A percentile compares a stretch with the other conserved stretches of the same genome.
Evolutionary conservation across 37 sponge, comb jelly and placozoan genomes (phyloP).

Genomic region (Corticium candelabrum): DNA sequence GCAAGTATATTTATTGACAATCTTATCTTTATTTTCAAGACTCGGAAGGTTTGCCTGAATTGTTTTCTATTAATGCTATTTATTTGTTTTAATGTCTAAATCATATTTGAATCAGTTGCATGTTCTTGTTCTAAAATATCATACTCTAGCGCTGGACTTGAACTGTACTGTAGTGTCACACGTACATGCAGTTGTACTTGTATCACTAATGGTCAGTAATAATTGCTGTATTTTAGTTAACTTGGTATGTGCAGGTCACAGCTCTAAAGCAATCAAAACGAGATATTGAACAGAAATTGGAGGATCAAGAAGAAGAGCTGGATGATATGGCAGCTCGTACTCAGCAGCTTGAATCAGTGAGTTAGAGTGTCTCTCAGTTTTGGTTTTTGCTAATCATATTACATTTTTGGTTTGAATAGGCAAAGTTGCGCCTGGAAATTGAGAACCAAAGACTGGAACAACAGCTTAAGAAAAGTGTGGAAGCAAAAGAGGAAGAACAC

Average conservation of each 20-base stretch:
- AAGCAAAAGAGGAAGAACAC: slow-evolving; percentile 86
- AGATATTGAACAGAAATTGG: slow-evolving; percentile 76
- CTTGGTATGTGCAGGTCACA: slow-evolving; percentile 27
- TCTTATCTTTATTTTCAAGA: too few relatives aligned
- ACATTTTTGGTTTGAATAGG: background rate
- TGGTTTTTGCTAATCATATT: slow-evolving; percentile 2
- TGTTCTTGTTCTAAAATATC: too few relatives aligned
- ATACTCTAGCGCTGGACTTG: too few relatives aligned
- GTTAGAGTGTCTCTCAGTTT: slow-evolving; percentile 9
- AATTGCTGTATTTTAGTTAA: background rate
- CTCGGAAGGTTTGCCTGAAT: too few relatives aligned
- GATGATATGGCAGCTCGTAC: slow-evolving; percentile 66
- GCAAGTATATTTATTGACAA: too few relatives aligned
- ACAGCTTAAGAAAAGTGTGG: slow-evolving; percentile 67
- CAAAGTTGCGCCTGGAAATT: slow-evolving; percentile 39
- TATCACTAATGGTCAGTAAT: background rate
- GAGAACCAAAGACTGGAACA: slow-evolving; percentile 47
- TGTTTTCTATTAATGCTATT: too few relatives aligned
- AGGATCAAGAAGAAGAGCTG: slow-evolving; percentile 90
- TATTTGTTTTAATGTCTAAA: too few relatives aligned
- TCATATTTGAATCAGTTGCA: too few relatives aligned
- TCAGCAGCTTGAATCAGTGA: slow-evolving; percentile 23
- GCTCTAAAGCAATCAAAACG: slow-evolving; percentile 71
- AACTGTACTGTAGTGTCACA: too few relatives aligned
- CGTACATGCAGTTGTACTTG: too few relatives aligned